phyloP scores from a whole-genome alignment of 2,888 invertebrate genomes.

The Heliconius ismenius region DNA sequence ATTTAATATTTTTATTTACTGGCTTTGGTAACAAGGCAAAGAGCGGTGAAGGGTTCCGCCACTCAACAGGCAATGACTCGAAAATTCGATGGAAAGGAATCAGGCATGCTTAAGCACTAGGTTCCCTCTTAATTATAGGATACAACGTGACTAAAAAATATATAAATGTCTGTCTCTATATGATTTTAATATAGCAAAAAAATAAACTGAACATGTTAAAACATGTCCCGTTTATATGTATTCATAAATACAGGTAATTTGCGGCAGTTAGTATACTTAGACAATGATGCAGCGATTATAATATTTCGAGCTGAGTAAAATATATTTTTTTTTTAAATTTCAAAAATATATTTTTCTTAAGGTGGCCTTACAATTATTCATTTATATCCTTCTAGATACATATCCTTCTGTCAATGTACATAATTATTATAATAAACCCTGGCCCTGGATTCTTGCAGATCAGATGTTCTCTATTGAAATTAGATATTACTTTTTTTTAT shows the following conservation, averaged over 20 bases:
- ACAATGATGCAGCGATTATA: not conserved
- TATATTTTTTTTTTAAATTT: not conserved
- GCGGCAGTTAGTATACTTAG: not conserved
- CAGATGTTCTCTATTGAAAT: too few species aligned
- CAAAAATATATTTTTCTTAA: not conserved
- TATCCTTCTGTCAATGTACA: too few species aligned
- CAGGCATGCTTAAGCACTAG: too few species aligned
- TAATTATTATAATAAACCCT: too few species aligned
- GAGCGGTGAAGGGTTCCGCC: too few species aligned
- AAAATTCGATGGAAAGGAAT: too few species aligned
- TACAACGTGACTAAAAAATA: not conserved
- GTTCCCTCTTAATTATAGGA: not conserved
- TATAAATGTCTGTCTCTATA: too few species aligned
- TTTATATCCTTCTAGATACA: too few species aligned
- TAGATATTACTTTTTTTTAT: too few species aligned
- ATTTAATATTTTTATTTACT: not conserved
- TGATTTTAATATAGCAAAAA: not conserved
- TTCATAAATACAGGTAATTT: conserved; percentile 4
- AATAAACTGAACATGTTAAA: not conserved
- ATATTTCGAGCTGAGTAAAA: not conserved
- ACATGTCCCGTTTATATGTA: not conserved
- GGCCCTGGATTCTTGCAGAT: too few species aligned
- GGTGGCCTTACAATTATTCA: too few species aligned
- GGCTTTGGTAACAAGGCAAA: not conserved
- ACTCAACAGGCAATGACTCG: too few species aligned